These are phyloP conservation scores for Pagetopsis macropterus DNA, from an alignment of 2,797 vertebrate genomes.

Conservation along the genomic window DNA sequence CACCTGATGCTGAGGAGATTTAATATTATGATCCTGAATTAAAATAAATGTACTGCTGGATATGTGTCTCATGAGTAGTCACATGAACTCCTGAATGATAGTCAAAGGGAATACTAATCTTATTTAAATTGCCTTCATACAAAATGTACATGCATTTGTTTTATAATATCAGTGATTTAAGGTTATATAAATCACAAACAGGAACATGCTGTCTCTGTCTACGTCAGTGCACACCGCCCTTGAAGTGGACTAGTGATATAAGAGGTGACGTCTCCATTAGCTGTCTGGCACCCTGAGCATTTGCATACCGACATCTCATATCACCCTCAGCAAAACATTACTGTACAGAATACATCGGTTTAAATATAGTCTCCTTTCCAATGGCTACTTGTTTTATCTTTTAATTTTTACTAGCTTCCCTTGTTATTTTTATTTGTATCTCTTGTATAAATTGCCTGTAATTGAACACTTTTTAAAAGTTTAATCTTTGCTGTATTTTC, in stretches of 20 bases:
- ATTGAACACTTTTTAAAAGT: too few relatives aligned
- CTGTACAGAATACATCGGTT: background rate
- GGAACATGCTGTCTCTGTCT: background rate
- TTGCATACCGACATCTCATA: background rate
- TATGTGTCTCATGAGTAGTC: background rate
- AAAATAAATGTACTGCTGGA: background rate
- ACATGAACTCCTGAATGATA: constrained; percentile 3
- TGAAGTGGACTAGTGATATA: constrained; percentile 7
- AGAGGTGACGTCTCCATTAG: background rate
- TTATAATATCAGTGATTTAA: background rate
- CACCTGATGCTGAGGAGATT: background rate
- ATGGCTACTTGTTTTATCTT: background rate
- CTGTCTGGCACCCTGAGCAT: constrained; percentile 11
- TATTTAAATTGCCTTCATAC: background rate
- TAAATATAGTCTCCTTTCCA: background rate
- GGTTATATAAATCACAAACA: background rate
- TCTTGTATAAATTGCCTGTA: too few relatives aligned
- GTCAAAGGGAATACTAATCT: background rate
- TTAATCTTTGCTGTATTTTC: too few relatives aligned
- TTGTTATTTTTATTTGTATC: too few relatives aligned
- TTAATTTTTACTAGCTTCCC: too few relatives aligned
- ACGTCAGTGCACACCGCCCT: background rate
- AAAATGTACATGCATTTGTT: background rate
- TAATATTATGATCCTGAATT: constrained; percentile 3
- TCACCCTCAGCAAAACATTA: constrained; percentile 2